Conservation (phyloP, 2,797 vertebrate genomes). For the Pempheris klunzingeri region DNA sequence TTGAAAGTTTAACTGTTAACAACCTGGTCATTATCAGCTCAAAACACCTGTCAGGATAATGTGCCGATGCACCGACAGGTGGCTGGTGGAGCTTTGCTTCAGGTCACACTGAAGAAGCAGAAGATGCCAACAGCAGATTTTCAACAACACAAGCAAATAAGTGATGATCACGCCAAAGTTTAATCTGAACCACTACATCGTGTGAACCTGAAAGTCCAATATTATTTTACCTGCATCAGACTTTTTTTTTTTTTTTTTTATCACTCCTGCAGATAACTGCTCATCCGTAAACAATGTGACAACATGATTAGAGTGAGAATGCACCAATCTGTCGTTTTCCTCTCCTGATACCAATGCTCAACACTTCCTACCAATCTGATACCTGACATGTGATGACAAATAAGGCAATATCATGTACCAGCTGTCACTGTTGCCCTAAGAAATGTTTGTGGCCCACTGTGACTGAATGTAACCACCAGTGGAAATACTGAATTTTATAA, state of each 20-base stretch:
- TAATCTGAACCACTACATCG: too few species aligned
- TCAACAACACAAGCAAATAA: not conserved
- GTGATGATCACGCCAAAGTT: too few species aligned
- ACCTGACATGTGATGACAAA: not conserved
- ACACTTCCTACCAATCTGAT: not conserved
- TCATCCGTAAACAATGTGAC: not conserved
- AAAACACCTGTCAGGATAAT: not conserved
- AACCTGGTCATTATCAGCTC: not conserved
- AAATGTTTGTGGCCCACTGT: not conserved
- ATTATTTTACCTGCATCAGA: too few species aligned
- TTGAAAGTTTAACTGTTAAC: not conserved
- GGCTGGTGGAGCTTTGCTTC: not conserved
- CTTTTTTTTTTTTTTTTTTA: too few species aligned
- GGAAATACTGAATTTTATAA: not conserved
- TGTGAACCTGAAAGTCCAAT: too few species aligned
- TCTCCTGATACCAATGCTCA: not conserved
- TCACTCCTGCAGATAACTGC: too few species aligned
- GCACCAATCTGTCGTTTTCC: not conserved
- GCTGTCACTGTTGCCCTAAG: too few species aligned
- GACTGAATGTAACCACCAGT: not conserved
- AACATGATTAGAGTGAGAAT: not conserved
- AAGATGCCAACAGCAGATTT: not conserved
- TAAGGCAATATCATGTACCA: not conserved
- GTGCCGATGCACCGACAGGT: not conserved
- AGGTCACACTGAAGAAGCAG: not conserved